Evolutionary conservation across 23 tunicate species (phyloP).

Genomic region (Ascidia mentula): DNA sequence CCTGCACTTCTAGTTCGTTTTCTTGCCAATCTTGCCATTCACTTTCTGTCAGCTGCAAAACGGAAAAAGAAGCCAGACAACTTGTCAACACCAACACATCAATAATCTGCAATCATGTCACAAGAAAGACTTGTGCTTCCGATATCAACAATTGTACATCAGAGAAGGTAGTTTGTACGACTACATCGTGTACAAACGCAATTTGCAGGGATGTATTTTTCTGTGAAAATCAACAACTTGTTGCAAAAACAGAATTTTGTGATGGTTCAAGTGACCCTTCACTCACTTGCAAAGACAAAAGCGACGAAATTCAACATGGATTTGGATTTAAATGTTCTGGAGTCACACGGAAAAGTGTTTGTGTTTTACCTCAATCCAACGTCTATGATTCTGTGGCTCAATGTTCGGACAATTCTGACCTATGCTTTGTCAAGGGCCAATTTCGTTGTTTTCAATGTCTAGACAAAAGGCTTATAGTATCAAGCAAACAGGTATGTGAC

Average conservation of each 20-base stretch:
- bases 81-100: too few relatives aligned
- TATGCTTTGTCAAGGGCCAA: constrained; percentile 17
- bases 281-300: background rate
- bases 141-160: too few relatives aligned
- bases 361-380: constrained; percentile 34
- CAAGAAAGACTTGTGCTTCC: too few relatives aligned
- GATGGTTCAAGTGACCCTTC: background rate
- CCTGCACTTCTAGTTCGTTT: too few relatives aligned
- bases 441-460: constrained; percentile 18
- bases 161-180: too few relatives aligned
- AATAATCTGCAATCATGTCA: too few relatives aligned
- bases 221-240: constrained; percentile 9
- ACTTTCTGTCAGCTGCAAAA: too few relatives aligned
- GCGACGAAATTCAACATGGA: background rate
- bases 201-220: background rate
- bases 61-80: too few relatives aligned
- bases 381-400: constrained; percentile 19
- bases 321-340: constrained; percentile 9
- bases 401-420: constrained; percentile 30
- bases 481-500: constrained; percentile 25
- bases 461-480: constrained; percentile 12
- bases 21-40: too few relatives aligned
- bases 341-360: background rate
- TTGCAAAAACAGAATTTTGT: background rate
- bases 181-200: too few relatives aligned